phyloP scores from a whole-genome alignment of 1,140 invertebrate genomes.

The Oppia nitens region DNA sequence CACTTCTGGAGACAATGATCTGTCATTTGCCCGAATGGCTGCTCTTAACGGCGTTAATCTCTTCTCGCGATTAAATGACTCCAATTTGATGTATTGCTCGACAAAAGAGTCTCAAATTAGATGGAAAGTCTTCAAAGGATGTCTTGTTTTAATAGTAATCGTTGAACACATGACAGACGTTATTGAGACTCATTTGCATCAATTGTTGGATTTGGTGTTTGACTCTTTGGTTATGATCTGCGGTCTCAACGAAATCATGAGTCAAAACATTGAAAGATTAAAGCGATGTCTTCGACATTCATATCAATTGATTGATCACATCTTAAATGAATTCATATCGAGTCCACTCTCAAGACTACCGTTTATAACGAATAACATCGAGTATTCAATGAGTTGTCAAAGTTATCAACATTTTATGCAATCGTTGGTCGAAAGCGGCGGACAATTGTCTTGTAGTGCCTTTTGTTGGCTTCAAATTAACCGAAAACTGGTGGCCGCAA shows the following conservation, averaged over 20 bases:
- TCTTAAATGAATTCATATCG: conserved; percentile 7
- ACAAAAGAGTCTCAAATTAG: neutral
- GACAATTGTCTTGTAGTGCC: conserved; percentile 3
- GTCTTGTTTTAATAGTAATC: conserved; percentile 11
- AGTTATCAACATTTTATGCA: neutral
- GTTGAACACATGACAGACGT: neutral
- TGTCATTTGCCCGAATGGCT: conserved; percentile 3
- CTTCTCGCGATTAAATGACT: conserved; percentile 15
- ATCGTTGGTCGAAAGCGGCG: neutral
- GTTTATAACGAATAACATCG: neutral
- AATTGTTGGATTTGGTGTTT: conserved; percentile 10
- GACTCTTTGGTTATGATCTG: conserved; percentile 6
- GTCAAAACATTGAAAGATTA: conserved; percentile 7
- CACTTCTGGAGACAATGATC: neutral
- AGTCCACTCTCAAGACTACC: neutral
- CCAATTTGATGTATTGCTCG: neutral
- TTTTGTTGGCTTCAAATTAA: conserved; percentile 9
- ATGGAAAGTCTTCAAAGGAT: conserved; percentile 14
- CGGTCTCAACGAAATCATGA: conserved; percentile 1
- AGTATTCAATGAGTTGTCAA: neutral
- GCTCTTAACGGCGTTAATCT: conserved; percentile 14
- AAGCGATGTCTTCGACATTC: conserved; percentile 9
- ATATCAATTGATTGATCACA: conserved; percentile 11
- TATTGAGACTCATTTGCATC: neutral
- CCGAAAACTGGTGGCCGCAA: conserved; percentile 7